Conservation (phyloP, 1,140 invertebrate genomes). For the Sarcophaga peregrina region DNA sequence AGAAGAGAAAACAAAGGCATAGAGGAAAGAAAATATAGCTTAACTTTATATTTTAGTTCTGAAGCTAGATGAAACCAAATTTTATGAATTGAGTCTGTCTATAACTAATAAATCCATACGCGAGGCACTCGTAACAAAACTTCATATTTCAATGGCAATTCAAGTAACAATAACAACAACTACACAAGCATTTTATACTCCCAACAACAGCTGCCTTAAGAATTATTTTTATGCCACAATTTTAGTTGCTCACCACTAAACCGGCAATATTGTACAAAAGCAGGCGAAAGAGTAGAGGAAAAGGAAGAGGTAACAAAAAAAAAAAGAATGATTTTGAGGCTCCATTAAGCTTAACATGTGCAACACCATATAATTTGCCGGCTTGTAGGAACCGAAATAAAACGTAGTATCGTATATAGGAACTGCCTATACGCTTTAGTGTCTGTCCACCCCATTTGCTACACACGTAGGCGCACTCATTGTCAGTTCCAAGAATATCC, state of each 20-base stretch:
- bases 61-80: not conserved
- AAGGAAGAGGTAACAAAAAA: not conserved
- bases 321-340: slow-evolving; percentile 20
- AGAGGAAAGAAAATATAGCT: not conserved
- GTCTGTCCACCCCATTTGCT: slow-evolving; percentile 11
- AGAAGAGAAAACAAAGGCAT: not conserved
- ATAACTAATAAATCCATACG: not conserved
- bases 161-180: not conserved
- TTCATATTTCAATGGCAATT: not conserved
- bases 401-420: not conserved
- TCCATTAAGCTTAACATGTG: slow-evolving; percentile 26
- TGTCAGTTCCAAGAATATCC: slow-evolving; percentile 20
- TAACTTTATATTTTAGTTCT: not conserved
- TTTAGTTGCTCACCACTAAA: not conserved
- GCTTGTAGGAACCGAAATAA: not conserved
- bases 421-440: slow-evolving; percentile 6
- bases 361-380: slow-evolving; percentile 19
- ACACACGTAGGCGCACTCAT: slow-evolving; percentile 26
- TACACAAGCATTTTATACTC: not conserved
- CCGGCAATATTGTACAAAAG: too few relatives aligned
- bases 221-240: not conserved
- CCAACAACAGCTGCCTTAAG: not conserved
- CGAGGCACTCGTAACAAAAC: not conserved
- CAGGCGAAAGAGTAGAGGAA: not conserved
- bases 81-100: slow-evolving; percentile 10